Percentiles rank a stretch among this genome's conserved stretches.
phyloP scores from a whole-genome alignment of 2,797 vertebrate genomes.

The Pseudomugil gertrudae region DNA sequence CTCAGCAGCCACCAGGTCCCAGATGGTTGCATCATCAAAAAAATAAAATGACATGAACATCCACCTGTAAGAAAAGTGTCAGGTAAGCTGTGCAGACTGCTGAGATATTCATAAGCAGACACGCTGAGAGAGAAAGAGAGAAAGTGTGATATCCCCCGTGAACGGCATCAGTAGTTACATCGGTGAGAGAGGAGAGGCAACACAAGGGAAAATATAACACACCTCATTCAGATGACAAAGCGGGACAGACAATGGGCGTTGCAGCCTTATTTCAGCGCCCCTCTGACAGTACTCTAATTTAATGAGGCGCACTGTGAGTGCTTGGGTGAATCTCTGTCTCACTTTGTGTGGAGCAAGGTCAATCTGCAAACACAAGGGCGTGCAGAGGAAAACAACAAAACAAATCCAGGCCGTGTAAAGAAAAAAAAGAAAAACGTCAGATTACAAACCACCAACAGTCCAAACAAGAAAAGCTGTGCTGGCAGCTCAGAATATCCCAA shows the following conservation, averaged over 20 bases:
- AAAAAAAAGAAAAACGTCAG: conserved; percentile 37
- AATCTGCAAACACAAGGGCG: conserved; percentile 68
- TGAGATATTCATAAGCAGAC: conserved; percentile 43
- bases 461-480: conserved; percentile 54
- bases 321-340: conserved; percentile 55
- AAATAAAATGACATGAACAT: conserved; percentile 43
- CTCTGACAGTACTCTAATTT: conserved; percentile 71
- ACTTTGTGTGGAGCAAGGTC: conserved; percentile 77
- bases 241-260: conserved; percentile 58
- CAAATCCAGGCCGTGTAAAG: conserved; percentile 51
- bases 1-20: conserved; percentile 24
- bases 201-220: conserved; percentile 38
- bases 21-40: conserved; percentile 50
- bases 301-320: conserved; percentile 69
- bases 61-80: conserved; percentile 35
- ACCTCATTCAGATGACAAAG: conserved; percentile 68
- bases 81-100: conserved; percentile 31
- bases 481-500: conserved; percentile 49
- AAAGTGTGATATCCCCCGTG: conserved; percentile 39
- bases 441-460: conserved; percentile 63
- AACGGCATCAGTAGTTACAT: conserved; percentile 51
- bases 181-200: conserved; percentile 41
- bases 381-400: conserved; percentile 56
- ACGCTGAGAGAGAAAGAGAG: conserved; percentile 11
- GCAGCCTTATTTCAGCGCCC: conserved; percentile 70